Evolutionary conservation across 1,140 invertebrate species (phyloP), one percentile per base, ranked within the genome.

Genomic region (Heliconius hermathena): DNA sequence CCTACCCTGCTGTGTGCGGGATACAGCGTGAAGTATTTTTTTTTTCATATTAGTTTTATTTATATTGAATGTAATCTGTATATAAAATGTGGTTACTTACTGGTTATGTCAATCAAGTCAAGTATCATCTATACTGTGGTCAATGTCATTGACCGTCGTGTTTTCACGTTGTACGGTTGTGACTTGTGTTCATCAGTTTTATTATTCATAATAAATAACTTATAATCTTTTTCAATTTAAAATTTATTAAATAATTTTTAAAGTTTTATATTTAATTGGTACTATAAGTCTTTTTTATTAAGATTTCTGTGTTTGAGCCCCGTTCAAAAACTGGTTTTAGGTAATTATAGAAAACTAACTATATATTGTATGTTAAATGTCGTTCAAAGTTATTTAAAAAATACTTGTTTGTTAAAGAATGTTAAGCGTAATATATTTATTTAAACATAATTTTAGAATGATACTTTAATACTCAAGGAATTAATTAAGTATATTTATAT

Each of bases 91-190:
- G 60, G 60, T 11, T 66, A 60, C 8, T 8, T 41, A 52, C 13
- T 16, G 41, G 41, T 52, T 20, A 49, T 49, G 13, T 49, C 41
- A 49, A 49, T 49, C 41, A 46, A 52, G 18, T 52, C 41, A 46
- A 52, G 49, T 52, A 29, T 66, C 60, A 29, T 22, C 20, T 57
- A 57, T 57, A 36, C 26, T 66, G 26, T 66, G 60, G 60, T 66
- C 20, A 71, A 71, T 77, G 76, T 71, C 76, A 71, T 77, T 77
- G 76, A 71, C 76, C 60, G 76, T 77, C 26, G 76, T 76, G 66
- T 41, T 36, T 74, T 74, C 54, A 49, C 52, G 18, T 73, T 38
- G 77, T 26, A 29, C 22, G 71, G 54, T 46, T 54, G 33, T 36
- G 33, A 6, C 6, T 36, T 36, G 33, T 57, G 18, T 36, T 66